Conservation (phyloP, 2,888 invertebrate genomes). For the Disparrhopalites patrizii region DNA sequence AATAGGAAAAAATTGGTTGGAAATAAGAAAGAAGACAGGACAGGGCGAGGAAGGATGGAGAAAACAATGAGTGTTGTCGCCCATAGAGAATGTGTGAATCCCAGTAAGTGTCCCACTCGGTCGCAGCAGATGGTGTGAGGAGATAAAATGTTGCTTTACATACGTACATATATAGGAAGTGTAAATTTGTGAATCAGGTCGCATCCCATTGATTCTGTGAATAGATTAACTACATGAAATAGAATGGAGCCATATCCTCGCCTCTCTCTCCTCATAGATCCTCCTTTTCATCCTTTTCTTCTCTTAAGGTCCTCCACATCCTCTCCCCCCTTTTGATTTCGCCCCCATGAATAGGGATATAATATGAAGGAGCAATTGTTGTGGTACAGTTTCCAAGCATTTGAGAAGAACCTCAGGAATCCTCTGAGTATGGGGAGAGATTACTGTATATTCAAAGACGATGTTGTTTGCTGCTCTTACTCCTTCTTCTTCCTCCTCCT, state of each 20-base stretch:
- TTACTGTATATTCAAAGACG: too few relatives aligned
- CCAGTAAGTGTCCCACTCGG: background rate
- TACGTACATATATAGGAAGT: slow-evolving; percentile 22
- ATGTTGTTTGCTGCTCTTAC: too few relatives aligned
- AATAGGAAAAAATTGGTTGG: too few relatives aligned
- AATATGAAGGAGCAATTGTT: background rate
- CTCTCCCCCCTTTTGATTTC: too few relatives aligned
- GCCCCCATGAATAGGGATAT: too few relatives aligned
- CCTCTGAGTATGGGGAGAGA: too few relatives aligned
- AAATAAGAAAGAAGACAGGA: too few relatives aligned
- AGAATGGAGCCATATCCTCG: slow-evolving; percentile 17
- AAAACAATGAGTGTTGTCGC: background rate
- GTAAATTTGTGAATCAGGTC: slow-evolving; percentile 23
- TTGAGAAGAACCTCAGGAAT: background rate
- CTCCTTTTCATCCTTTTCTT: background rate
- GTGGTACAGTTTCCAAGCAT: background rate
- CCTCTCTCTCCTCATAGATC: background rate
- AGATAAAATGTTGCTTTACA: slow-evolving; percentile 22
- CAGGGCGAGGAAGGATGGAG: background rate
- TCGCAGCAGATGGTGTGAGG: background rate
- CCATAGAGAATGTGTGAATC: background rate
- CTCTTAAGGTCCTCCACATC: too few relatives aligned
- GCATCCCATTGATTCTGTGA: slow-evolving; percentile 20
- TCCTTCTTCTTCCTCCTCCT: too few relatives aligned
- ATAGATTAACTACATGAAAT: slow-evolving; percentile 14